Base-by-base conservation (phyloP, 1,140 invertebrate genomes). In the Nasonia longicornis region DNA sequence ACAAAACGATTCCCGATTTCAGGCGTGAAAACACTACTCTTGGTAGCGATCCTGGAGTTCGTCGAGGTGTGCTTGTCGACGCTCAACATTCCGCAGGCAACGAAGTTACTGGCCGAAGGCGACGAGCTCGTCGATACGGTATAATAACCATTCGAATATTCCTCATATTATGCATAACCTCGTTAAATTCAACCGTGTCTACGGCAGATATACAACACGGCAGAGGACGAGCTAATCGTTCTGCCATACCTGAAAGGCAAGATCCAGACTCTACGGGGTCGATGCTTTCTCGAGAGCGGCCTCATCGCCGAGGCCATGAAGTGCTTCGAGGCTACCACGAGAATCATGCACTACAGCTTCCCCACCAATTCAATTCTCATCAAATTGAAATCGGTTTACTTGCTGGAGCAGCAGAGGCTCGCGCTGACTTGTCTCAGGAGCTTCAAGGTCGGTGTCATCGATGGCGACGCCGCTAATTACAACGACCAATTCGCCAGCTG, bases 21-120 rank as follows among this genome's bases (percentile, higher is more conserved):
- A 90, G 90, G 88, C 45, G 85, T 86, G 1, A 86, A 84, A 48
- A 86, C 89, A 35, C 86, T 89, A 80, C 85, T 87, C 0, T 80
- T 91, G 11, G 87, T 85, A 11, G 92, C 92, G 11, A 91, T 93
- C 84, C 83, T 93, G 22, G 92, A 93, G 81, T 93, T 92, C 22
- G 89, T 90, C 0, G 92, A 92, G 48, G 79, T 93, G 0, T 91
- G 90, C 52, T 88, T 93, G 52, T 87, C 89, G 3, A 88, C 85
- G 8, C 89, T 84, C 52, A 92, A 93, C 70, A 84, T 92, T 35
- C 87, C 92, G 2, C 88, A 92, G 83, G 92, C 93, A 10, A 88
- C 91, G 83, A 90, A 91, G 83, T 88, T 93, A 12, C 87, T 93
- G 48, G 82, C 84, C 16, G 88, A 92, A 58, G 92, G 91, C 14